These are phyloP conservation scores for Acanthosepion esculentum DNA, from an alignment of 2,888 invertebrate species.

Conservation along the genomic window DNA sequence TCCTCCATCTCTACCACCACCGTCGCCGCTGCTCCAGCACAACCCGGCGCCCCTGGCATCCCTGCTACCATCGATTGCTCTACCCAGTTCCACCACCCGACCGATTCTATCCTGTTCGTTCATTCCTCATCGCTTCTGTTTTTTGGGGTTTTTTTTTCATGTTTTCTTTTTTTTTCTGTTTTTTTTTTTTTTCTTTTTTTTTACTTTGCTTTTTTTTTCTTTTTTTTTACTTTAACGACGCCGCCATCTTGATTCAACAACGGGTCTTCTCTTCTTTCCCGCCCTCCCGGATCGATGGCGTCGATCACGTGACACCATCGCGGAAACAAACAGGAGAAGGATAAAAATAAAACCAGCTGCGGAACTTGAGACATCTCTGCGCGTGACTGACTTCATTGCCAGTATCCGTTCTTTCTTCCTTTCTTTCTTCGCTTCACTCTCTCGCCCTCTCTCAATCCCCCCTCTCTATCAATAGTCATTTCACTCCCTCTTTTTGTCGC, in stretches of 20 bases:
- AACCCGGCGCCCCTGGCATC: constrained; percentile 20
- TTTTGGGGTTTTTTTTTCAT: not conserved
- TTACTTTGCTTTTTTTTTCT: not conserved
- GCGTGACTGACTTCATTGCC: constrained; percentile 33
- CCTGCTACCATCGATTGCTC: not conserved
- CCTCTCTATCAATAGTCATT: not conserved
- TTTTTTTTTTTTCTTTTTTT: not conserved
- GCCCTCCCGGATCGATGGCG: not conserved
- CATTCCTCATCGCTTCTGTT: not conserved
- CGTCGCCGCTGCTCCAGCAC: not conserved
- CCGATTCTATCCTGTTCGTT: not conserved
- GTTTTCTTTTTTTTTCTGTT: not conserved
- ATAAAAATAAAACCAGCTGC: constrained; percentile 33
- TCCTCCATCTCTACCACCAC: not conserved
- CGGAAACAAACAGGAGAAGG: constrained; percentile 33
- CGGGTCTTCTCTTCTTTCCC: not conserved
- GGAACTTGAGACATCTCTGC: constrained; percentile 33
- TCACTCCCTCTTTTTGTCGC: not conserved
- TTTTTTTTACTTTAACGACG: not conserved
- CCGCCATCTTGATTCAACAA: constrained; percentile 33
- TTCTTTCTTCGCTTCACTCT: not conserved
- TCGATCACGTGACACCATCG: not conserved
- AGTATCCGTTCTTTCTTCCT: not conserved
- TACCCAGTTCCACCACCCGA: constrained; percentile 1
- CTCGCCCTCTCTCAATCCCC: not conserved